A percentile compares a stretch with the other conserved stretches of the same genome.
phyloP scores from a whole-genome alignment of 2,888 invertebrate genomes.

The Pyrrhosoma nymphula region DNA sequence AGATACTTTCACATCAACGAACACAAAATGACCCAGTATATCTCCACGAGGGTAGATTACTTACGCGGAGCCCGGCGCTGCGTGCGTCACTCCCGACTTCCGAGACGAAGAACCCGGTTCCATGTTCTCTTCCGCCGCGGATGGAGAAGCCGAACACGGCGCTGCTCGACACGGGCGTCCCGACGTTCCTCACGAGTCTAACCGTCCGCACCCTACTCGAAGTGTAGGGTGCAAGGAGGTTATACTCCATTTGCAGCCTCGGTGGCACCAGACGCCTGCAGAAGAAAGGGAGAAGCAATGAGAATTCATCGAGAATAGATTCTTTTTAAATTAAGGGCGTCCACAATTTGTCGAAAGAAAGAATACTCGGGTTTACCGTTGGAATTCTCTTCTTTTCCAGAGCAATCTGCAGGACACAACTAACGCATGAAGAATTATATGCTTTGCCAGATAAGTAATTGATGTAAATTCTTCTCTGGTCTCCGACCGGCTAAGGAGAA shows the following conservation, averaged over 20 bases:
- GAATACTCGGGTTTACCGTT: no score
- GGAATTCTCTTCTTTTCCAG: no score
- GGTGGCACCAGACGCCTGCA: constrained; percentile 68
- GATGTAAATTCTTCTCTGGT: no score
- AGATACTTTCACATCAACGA: no score
- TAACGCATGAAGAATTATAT: no score
- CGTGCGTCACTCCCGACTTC: constrained; percentile 93
- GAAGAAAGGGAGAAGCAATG: background rate
- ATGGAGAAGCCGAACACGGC: constrained; percentile 89
- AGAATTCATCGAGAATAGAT: no score
- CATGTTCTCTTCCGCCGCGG: constrained; percentile 93
- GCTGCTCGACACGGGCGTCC: constrained; percentile 74
- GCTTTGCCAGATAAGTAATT: no score
- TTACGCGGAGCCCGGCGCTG: constrained; percentile 91
- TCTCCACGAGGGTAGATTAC: constrained; percentile 71
- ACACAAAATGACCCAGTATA: no score
- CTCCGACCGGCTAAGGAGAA: no score
- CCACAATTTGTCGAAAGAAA: no score
- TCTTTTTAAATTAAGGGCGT: no score
- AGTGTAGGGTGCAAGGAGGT: constrained; percentile 67
- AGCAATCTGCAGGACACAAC: no score
- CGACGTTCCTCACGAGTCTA: constrained; percentile 80
- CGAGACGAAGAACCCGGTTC: constrained; percentile 95
- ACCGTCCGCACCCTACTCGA: constrained; percentile 80
- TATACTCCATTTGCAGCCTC: constrained; percentile 68